Evolutionary conservation across 2,113 vertebrate species (phyloP).

Genomic region (Cariama cristata): DNA sequence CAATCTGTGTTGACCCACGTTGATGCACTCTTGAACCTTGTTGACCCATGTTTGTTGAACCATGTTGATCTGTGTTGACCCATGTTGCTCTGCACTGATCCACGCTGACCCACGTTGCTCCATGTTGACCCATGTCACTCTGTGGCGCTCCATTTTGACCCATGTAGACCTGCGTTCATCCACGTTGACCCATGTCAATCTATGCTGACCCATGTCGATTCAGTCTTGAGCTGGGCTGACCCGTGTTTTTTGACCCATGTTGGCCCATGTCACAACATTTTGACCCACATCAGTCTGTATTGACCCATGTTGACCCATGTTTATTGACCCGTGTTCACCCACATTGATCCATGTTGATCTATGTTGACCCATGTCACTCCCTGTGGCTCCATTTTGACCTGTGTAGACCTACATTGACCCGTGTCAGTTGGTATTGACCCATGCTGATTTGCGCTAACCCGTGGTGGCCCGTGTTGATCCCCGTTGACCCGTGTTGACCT

Average conservation of each 20-base stretch:
- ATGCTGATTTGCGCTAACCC: not conserved
- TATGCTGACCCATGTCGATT: rapidly evolving
- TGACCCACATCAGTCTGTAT: too few relatives aligned
- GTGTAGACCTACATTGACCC: not conserved
- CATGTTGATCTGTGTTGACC: too few relatives aligned
- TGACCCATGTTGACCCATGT: too few relatives aligned
- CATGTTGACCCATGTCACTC: too few relatives aligned
- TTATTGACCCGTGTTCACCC: not conserved
- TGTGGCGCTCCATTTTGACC: not conserved
- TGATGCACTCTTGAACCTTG: too few relatives aligned
- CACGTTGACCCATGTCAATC: not conserved
- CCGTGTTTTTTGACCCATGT: not conserved
- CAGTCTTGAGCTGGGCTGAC: too few relatives aligned
- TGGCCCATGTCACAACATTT: not conserved
- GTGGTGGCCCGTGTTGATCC: not conserved
- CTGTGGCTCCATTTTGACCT: not conserved
- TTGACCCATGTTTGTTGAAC: not conserved
- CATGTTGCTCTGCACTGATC: rapidly evolving
- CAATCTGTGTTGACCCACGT: not conserved
- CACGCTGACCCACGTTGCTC: rapidly evolving
- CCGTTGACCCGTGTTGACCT: not conserved
- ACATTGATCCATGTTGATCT: not conserved
- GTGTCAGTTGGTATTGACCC: not conserved
- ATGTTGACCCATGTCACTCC: not conserved
- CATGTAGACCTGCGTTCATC: not conserved